These are phyloP conservation scores for Podarcis raffonei DNA, from an alignment of 2,113 vertebrate genomes.

Conservation along the genomic window DNA sequence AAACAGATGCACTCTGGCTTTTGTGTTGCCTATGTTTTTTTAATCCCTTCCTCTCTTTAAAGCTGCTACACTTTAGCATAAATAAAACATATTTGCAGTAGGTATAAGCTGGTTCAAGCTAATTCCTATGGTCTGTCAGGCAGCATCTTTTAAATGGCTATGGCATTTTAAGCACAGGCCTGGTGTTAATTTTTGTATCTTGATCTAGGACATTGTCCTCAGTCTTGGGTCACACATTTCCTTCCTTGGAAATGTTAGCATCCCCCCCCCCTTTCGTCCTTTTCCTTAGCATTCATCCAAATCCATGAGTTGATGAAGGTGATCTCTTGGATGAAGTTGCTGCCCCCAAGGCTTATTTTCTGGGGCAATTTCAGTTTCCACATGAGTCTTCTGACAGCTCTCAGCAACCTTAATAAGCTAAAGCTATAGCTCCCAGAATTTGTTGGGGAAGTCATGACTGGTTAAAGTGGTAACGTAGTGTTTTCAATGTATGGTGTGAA, in stretches of 20 bases:
- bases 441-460: too few species aligned
- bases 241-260: constrained; percentile 11
- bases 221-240: rapidly evolving
- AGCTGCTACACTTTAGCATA: constrained; percentile 47
- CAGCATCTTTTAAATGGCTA: constrained; percentile 12
- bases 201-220: not conserved
- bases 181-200: not conserved
- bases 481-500: not conserved
- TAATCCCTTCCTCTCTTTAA: not conserved
- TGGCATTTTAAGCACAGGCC: not conserved
- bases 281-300: not conserved
- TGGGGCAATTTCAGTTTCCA: not conserved
- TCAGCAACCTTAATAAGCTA: too few species aligned
- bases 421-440: too few species aligned
- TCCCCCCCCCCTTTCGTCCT: not conserved
- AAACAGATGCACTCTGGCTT: constrained; percentile 49
- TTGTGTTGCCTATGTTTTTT: constrained; percentile 25
- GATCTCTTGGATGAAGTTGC: not conserved
- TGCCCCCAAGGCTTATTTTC: not conserved
- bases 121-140: constrained; percentile 35
- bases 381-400: not conserved
- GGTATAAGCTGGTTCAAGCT: constrained; percentile 16
- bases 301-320: not conserved
- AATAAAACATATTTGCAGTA: constrained; percentile 45
- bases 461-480: too few species aligned